Base-by-base conservation (phyloP, 2,113 vertebrate species). In the Bagarius yarrelli region DNA sequence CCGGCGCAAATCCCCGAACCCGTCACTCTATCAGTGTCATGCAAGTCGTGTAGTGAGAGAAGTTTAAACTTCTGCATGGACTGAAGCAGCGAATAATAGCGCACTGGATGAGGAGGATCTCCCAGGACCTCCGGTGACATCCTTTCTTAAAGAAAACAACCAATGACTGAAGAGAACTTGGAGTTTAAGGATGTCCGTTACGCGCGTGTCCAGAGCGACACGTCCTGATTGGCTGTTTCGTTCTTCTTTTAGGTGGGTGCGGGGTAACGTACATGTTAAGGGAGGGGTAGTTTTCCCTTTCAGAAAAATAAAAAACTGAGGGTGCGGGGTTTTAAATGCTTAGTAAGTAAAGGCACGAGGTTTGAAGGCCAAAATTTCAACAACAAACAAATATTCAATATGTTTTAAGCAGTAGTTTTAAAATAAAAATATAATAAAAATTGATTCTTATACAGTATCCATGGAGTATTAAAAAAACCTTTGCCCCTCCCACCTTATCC, bases 181-280 rank as follows among this genome's bases (percentile, higher is more conserved):
- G 86, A 87, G 86, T 92, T 88, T 87, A 78, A 83, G 85, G 88
- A 87, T 86, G 87, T 85, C 86, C 80, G 47, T 70, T 87, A 87
- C 90, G 92, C 91, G 90, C 91, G 91, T 86, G 91, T 85, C 85
- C 61, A 82, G 85, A 88, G 83, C 80, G 69, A 78, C 72, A 63
- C 81, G 56, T 81, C 86, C 83, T 87, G 89, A 95, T 95, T 94
- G 95, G 95, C 88, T 93, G 88, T 25, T 78, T 78, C 12, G 74
- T 89, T 87, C 2, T 15, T 30, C 1, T 50, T 69, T 2, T 23
- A 71, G n/a, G 79, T 86, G 71, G 78, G 50, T 32, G 71, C 32
- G 30, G 44, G 63, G 64, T 32, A 52, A 81, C 40, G 67, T 67
- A 75, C 27, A 64, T 79, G 40, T 53, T 85, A 70, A 75, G 83